Evolutionary conservation across 2,113 vertebrate genomes (phyloP), one percentile per base, ranked within the genome.

Genomic region (Tringa solitaria): DNA sequence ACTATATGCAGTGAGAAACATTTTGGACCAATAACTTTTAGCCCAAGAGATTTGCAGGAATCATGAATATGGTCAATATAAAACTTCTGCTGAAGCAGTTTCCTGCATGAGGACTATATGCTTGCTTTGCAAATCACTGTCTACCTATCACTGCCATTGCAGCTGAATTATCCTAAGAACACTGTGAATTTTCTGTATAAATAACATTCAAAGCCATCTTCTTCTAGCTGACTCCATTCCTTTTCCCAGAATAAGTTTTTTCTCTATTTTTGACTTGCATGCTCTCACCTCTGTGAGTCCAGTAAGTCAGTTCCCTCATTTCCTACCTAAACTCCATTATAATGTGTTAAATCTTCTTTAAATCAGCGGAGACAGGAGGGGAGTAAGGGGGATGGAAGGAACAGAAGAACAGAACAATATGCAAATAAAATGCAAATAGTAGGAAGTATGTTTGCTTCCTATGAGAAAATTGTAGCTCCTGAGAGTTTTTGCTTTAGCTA

Each of bases 381-480:
- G 4, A 3, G 3, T 1, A 15, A 0, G 1, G 6, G 1, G 9
- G 4, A 13, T 9, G 27, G 24, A 68, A 9, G 8, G 27, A 68
- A 10, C 6, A 14, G 61, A 19, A 60, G 16, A 14, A 43, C 4
- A 1, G 32, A 93, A 83, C 5, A 53, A 41, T 59, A n/a, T 86
- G 59, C 48, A 90, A 95, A 60, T n/a, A 43, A 1, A 8, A 74
- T 21, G 22, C 16, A 78, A 92, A 57, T 22, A 33, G 0, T 27
- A 77, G 18, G 8, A 91, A 48, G 6, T n/a, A 45, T 3, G 2
- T 50, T 95, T 56, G 14, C 23, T 61, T 82, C 33, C 20, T 23
- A 48, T 45, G 13, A 74, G 30, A 73, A 86, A 87, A 56, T 39
- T 93, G 16, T 60, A 39, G 26, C 43, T 88, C 22, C 68, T 51